phyloP scores from a whole-genome alignment of 2,797 vertebrate genomes.

The Hipposideros larvatus region DNA sequence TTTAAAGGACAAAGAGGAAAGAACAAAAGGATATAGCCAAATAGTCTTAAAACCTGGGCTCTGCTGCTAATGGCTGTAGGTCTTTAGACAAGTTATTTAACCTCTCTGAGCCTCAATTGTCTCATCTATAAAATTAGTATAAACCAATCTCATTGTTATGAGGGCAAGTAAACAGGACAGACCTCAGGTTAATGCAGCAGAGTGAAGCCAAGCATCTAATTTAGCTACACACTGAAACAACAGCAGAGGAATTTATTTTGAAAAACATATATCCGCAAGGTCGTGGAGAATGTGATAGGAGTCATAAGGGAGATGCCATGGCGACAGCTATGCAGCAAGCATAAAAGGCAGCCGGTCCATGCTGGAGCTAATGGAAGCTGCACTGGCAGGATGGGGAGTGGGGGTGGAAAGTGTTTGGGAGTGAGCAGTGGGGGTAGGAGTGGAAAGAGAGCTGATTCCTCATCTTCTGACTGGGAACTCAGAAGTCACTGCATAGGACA shows the following conservation, averaged over 20 bases:
- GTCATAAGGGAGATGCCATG: background rate
- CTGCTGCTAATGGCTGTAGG: background rate
- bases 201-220: slow-evolving; percentile 29
- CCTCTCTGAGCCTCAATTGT: background rate
- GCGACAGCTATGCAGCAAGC: background rate
- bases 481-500: background rate
- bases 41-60: background rate
- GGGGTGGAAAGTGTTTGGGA: background rate
- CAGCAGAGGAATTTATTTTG: background rate
- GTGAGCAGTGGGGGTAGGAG: background rate
- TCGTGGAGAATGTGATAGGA: background rate
- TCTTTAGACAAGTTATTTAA: slow-evolving; percentile 22
- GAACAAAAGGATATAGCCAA: background rate
- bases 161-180: slow-evolving; percentile 38
- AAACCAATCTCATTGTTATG: background rate
- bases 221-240: slow-evolving; percentile 58
- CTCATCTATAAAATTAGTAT: slow-evolving; percentile 27
- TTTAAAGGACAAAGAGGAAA: background rate
- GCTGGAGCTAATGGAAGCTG: background rate
- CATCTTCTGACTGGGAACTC: background rate
- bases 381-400: background rate
- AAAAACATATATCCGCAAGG: slow-evolving; percentile 43
- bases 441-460: background rate
- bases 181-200: slow-evolving; percentile 46
- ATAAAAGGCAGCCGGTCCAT: background rate